Percentiles rank a stretch among this genome's conserved stretches.
phyloP scores from a whole-genome alignment of 53 echinoderm and acorn worm species.

The Pentamera pediparva region DNA sequence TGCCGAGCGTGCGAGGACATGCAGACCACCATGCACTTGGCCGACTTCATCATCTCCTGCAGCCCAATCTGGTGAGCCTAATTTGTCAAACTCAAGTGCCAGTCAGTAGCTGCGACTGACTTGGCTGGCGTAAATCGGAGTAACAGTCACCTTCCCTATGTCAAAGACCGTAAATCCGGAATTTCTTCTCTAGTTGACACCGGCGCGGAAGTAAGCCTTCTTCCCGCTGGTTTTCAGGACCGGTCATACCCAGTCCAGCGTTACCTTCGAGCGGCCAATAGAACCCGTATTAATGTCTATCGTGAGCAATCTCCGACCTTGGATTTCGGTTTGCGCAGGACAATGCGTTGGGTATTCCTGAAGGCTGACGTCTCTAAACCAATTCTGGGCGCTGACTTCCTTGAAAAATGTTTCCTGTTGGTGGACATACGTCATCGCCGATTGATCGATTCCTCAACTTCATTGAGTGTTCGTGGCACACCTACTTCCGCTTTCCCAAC shows the following conservation, averaged over 20 bases:
- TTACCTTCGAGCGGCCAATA: neutral
- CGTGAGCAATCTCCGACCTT: constrained; percentile 1
- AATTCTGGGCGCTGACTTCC: constrained; percentile 12
- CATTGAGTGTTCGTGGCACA: neutral
- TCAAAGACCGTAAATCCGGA: neutral
- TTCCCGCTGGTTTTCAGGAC: neutral
- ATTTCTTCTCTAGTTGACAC: neutral
- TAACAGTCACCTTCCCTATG: constrained; percentile 9
- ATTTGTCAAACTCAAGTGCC: neutral
- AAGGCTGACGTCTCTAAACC: neutral
- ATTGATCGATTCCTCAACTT: constrained; percentile 27
- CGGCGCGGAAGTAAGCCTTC: constrained; percentile 1
- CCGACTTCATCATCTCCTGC: neutral
- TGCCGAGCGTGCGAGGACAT: neutral
- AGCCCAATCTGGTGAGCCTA: neutral
- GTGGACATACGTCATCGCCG: neutral
- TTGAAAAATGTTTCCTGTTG: neutral
- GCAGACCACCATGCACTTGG: neutral
- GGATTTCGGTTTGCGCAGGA: constrained; percentile 3
- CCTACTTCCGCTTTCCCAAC: too few relatives aligned
- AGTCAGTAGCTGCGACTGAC: neutral
- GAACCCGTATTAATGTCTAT: neutral
- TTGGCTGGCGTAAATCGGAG: neutral
- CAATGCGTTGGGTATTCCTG: constrained; percentile 11
- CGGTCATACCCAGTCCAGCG: constrained; percentile 2